phyloP scores from a whole-genome alignment of 2,797 vertebrate genomes.

The Helarctos malayanus region DNA sequence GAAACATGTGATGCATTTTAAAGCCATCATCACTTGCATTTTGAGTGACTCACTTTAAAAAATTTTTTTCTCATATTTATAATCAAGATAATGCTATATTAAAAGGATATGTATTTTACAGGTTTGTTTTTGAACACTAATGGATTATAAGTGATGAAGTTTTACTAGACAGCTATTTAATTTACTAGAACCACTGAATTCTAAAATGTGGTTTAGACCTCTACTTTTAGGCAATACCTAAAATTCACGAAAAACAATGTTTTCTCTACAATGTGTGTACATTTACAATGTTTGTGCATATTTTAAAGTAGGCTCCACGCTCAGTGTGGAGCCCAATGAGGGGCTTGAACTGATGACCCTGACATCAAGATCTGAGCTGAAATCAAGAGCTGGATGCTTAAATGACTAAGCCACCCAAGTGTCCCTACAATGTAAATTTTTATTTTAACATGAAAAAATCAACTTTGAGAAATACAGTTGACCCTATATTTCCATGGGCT shows the following conservation, averaged over 20 bases:
- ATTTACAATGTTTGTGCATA: background rate
- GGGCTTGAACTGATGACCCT: background rate
- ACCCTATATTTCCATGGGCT: background rate
- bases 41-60: background rate
- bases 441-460: background rate
- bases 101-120: background rate
- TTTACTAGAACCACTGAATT: background rate
- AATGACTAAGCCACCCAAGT: background rate
- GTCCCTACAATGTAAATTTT: background rate
- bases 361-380: background rate
- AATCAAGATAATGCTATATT: background rate
- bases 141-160: background rate
- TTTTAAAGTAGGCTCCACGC: background rate
- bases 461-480: background rate
- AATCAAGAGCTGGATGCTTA: background rate
- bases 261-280: background rate
- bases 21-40: background rate
- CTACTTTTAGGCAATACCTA: background rate
- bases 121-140: background rate
- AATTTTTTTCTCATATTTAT: background rate
- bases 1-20: background rate
- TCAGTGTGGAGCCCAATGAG: background rate
- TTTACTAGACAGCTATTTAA: background rate
- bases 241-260: background rate
- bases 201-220: background rate